phyloP scores from a whole-genome alignment of 1,140 invertebrate species.

The Bombyx mandarina region DNA sequence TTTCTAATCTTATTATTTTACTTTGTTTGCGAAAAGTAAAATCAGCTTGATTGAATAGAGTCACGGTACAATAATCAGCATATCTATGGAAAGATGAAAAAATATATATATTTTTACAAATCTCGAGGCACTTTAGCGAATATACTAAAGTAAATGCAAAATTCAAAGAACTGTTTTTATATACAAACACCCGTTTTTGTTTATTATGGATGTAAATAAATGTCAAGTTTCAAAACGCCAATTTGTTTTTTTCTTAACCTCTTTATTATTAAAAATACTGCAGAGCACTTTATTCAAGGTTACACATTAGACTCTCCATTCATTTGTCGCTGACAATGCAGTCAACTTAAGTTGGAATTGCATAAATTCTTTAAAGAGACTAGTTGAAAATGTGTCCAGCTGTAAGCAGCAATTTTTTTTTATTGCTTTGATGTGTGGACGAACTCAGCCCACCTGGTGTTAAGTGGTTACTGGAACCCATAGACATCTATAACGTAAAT shows the following conservation, averaged over 20 bases:
- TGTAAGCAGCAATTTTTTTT: no score
- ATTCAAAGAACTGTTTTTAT: constrained; percentile 65
- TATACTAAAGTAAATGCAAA: constrained; percentile 56
- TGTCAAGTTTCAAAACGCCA: constrained; percentile 61
- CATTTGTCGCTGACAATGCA: no score
- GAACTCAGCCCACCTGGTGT: no score
- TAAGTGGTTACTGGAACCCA: no score
- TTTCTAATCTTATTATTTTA: no score
- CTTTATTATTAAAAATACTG: neutral
- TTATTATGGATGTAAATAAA: constrained; percentile 73
- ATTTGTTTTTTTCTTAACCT: constrained; percentile 25
- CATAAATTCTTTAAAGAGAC: no score
- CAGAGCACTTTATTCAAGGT: no score
- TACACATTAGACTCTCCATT: no score
- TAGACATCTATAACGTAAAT: no score
- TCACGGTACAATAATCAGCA: constrained; percentile 48
- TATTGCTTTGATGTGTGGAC: no score
- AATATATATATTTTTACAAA: constrained; percentile 56
- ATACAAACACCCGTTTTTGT: constrained; percentile 71
- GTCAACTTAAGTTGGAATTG: no score
- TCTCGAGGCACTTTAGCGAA: constrained; percentile 53
- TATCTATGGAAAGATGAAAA: constrained; percentile 35
- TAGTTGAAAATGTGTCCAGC: no score
- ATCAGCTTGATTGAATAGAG: constrained; percentile 17
- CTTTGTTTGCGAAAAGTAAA: constrained; percentile 6